Evolutionary conservation across 2,888 invertebrate species (phyloP).

Genomic region (Limnephilus marmoratus): DNA sequence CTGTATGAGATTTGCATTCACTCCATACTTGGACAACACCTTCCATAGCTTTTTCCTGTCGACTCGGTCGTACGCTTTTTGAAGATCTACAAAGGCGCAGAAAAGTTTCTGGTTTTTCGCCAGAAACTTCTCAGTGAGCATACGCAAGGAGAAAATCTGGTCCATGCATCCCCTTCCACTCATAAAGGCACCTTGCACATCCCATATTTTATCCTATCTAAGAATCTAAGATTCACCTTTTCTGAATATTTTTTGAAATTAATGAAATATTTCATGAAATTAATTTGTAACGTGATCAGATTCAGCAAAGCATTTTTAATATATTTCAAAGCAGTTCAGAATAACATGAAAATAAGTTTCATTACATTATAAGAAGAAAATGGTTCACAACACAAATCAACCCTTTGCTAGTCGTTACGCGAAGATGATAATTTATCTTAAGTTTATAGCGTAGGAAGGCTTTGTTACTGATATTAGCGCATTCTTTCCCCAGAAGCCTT

Average conservation of each 20-base stretch:
- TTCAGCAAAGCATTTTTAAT: background rate
- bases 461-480: conserved; percentile 34
- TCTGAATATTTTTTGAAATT: background rate
- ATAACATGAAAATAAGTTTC: background rate
- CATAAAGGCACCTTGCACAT: no score
- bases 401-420: conserved; percentile 33
- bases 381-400: conserved; percentile 11
- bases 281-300: background rate
- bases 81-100: no score
- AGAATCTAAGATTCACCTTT: no score
- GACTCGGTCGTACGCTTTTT: no score
- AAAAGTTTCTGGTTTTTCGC: no score
- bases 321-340: background rate
- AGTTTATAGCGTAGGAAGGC: conserved; percentile 7
- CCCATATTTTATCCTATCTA: no score
- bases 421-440: conserved; percentile 53
- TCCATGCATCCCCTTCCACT: no score
- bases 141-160: no score
- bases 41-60: no score
- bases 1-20: no score
- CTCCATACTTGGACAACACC: no score
- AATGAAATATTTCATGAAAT: background rate
- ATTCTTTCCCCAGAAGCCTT: conserved; percentile 46
- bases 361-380: background rate
- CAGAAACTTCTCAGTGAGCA: no score